Conservation (phyloP, 2,113 vertebrate genomes). For the Hipposideros armiger region DNA sequence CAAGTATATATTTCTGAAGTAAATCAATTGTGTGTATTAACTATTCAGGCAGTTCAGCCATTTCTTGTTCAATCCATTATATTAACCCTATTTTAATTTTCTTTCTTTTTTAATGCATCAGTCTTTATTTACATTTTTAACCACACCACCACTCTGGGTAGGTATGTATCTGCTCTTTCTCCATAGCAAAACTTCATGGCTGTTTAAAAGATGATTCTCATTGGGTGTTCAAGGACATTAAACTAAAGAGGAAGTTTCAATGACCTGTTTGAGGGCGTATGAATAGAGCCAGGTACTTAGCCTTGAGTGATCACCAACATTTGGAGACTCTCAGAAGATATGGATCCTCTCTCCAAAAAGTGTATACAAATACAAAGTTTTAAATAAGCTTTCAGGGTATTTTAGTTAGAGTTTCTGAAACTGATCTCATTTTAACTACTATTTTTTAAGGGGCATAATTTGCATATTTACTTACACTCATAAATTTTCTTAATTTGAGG, state of each 20-base stretch:
- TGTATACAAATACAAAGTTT: background rate
- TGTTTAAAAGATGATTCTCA: background rate
- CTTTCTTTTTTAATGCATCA: constrained; percentile 73
- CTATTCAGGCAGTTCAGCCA: background rate
- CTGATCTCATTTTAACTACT: background rate
- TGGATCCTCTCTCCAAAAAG: background rate
- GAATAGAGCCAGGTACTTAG: background rate
- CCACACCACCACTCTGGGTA: background rate
- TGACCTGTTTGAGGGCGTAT: background rate
- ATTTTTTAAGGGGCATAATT: background rate
- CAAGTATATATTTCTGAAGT: constrained; percentile 29
- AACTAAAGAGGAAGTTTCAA: background rate
- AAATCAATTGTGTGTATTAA: background rate
- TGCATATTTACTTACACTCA: background rate
- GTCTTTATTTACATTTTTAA: constrained; percentile 56
- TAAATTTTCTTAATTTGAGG: constrained; percentile 7
- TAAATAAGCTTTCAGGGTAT: background rate
- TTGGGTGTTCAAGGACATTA: background rate
- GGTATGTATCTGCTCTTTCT: constrained; percentile 70
- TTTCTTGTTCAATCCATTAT: constrained; percentile 9
- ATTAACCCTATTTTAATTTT: constrained; percentile 69
- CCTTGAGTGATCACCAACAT: background rate
- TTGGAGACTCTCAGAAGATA: background rate
- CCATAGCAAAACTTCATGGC: background rate
- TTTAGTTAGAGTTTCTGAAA: constrained; percentile 48